Evolutionary conservation across 2,797 vertebrate species (phyloP).

Genomic region (Falco naumanni): DNA sequence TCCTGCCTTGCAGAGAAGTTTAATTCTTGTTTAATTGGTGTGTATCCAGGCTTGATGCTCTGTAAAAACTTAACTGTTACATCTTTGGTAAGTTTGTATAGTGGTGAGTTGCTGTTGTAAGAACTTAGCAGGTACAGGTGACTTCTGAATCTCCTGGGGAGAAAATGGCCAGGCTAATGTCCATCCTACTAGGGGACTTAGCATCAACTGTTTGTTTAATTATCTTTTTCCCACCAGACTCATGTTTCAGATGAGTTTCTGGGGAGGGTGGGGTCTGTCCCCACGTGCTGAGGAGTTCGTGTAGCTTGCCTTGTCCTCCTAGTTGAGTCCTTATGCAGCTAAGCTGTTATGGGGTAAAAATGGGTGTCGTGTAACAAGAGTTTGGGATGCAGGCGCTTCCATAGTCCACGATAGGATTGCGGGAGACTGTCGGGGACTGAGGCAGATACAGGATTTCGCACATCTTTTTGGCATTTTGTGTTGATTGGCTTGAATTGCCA

Average conservation of each 20-base stretch:
- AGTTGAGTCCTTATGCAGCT: background rate
- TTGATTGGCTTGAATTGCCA: background rate
- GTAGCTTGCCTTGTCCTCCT: background rate
- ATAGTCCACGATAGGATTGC: background rate
- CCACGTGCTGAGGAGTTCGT: fast-evolving
- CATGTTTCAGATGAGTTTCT: background rate
- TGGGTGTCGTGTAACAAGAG: background rate
- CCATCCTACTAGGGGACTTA: background rate
- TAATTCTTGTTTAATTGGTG: background rate
- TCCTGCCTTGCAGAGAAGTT: background rate
- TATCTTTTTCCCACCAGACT: background rate
- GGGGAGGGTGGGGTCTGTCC: background rate
- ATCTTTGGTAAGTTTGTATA: background rate
- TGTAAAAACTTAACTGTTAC: background rate
- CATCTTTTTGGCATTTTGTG: background rate
- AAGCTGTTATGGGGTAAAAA: background rate
- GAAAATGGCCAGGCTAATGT: background rate
- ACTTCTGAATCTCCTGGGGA: background rate
- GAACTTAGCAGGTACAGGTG: background rate
- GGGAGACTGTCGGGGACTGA: background rate
- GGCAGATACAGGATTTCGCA: background rate
- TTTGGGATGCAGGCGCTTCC: background rate
- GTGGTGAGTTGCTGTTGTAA: background rate
- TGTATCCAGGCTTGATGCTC: background rate
- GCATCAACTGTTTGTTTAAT: too few relatives aligned